Evolutionary conservation across 2,113 vertebrate genomes (phyloP).

Genomic region (Nothocercus nigrocapillus): DNA sequence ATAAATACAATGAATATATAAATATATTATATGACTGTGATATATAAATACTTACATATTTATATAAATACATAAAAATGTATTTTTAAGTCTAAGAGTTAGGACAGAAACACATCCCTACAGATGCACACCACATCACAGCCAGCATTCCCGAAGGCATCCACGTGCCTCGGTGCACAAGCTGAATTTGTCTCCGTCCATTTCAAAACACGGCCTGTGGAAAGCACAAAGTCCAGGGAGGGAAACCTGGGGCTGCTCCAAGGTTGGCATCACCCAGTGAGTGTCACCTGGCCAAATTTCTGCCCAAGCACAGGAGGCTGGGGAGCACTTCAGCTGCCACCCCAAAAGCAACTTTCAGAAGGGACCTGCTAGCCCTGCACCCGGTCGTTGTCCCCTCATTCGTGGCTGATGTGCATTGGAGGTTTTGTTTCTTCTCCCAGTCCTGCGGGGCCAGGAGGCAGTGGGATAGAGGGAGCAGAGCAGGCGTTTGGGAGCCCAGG

Average conservation of each 20-base stretch:
- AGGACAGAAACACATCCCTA: neutral
- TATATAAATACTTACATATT: too few species aligned
- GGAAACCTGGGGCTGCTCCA: accelerated
- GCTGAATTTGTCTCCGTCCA: accelerated
- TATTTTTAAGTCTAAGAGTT: neutral
- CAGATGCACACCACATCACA: neutral
- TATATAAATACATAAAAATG: neutral
- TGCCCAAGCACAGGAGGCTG: neutral
- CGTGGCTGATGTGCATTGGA: neutral
- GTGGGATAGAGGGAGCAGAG: neutral
- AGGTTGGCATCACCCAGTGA: neutral
- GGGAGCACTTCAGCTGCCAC: neutral
- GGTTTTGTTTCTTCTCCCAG: neutral
- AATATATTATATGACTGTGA: too few species aligned
- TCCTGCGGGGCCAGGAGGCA: neutral
- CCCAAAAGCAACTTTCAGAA: neutral
- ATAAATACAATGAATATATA: too few species aligned
- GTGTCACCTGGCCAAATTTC: neutral
- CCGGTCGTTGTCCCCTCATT: neutral
- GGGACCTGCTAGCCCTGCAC: neutral
- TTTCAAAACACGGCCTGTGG: neutral
- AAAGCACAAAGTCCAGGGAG: accelerated
- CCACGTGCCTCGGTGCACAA: neutral
- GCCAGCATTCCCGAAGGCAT: neutral
- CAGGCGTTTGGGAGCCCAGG: conserved; percentile 47